Evolutionary conservation across 2,113 vertebrate species (phyloP).

Genomic region (Aphelocoma coerulescens): DNA sequence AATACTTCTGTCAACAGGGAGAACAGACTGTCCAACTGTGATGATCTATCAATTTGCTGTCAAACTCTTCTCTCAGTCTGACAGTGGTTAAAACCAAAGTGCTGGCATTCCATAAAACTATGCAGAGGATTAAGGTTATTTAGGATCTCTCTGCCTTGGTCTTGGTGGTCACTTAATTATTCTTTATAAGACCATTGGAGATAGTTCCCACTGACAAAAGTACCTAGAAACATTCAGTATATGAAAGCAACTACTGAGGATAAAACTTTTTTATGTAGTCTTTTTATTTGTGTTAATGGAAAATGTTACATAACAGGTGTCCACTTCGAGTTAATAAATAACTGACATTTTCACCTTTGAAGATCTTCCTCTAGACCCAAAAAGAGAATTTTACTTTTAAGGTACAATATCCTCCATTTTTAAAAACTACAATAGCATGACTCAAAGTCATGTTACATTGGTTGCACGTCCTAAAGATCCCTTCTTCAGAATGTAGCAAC

Average conservation of each 20-base stretch:
- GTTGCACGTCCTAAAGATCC: background rate
- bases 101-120: background rate
- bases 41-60: background rate
- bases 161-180: background rate
- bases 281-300: background rate
- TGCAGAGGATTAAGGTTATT: background rate
- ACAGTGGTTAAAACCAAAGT: background rate
- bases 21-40: background rate
- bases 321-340: background rate
- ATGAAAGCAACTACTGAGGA: background rate
- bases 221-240: background rate
- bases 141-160: background rate
- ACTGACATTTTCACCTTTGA: background rate
- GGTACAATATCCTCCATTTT: background rate
- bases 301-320: background rate
- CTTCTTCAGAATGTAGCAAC: background rate
- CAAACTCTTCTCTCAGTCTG: background rate
- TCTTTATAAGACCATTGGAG: background rate
- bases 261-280: background rate
- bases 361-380: background rate
- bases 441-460: background rate
- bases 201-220: background rate
- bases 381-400: background rate
- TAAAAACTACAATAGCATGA: background rate
- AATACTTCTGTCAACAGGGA: background rate